Conservation (phyloP, 2,888 invertebrate species). For the Epicampocera succincta region DNA sequence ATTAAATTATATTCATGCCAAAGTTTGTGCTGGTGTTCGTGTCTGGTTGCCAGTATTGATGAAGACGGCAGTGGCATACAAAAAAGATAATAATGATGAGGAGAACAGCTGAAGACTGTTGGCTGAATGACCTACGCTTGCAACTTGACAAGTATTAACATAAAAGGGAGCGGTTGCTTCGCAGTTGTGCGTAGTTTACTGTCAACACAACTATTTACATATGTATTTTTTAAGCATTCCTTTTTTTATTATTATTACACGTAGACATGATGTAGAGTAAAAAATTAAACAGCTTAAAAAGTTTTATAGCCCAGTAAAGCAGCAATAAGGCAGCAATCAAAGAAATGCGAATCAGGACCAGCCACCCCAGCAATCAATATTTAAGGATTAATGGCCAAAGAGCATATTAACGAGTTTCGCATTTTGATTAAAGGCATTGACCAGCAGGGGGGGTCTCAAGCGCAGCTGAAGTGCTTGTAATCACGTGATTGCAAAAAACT, state of each 20-base stretch:
- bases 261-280: neutral
- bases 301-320: slow-evolving; percentile 1
- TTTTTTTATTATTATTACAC: too few relatives aligned
- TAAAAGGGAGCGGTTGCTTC: slow-evolving; percentile 35
- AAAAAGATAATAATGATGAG: neutral
- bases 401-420: too few relatives aligned
- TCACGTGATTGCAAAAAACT: too few relatives aligned
- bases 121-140: slow-evolving; percentile 1
- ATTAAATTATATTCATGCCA: slow-evolving; percentile 36
- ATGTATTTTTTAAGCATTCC: neutral
- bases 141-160: slow-evolving; percentile 29
- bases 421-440: too few relatives aligned
- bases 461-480: too few relatives aligned
- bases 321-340: neutral
- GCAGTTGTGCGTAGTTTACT: neutral
- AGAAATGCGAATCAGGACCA: too few relatives aligned
- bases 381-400: too few relatives aligned
- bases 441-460: too few relatives aligned
- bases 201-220: neutral
- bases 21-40: too few relatives aligned
- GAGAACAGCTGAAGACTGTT: neutral
- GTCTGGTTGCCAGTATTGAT: neutral
- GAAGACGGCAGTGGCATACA: neutral
- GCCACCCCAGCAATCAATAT: too few relatives aligned
- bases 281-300: neutral